phyloP scores from a whole-genome alignment of 2,113 vertebrate species.

The Antechinus flavipes region DNA sequence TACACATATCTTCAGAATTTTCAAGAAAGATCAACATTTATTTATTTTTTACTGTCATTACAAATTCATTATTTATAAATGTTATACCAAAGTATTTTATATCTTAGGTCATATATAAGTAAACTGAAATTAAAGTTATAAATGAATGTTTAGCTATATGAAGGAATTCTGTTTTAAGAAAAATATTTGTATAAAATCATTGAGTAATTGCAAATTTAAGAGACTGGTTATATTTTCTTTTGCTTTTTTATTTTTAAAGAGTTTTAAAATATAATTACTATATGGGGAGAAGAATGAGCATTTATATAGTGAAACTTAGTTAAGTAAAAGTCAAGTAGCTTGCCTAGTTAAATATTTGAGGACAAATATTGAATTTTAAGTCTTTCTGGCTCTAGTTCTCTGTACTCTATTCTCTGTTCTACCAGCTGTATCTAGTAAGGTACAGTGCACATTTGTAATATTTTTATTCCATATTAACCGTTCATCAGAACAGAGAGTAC shows the following conservation, averaged over 20 bases:
- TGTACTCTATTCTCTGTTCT: too few species aligned
- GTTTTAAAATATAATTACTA: neutral
- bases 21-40: neutral
- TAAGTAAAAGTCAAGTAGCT: neutral
- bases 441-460: too few species aligned
- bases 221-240: neutral
- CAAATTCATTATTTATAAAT: conserved; percentile 36
- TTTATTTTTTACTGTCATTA: neutral
- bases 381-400: too few species aligned
- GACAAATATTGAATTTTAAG: too few species aligned
- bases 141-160: neutral
- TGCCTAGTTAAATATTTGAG: too few species aligned
- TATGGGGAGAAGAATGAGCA: neutral
- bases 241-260: neutral
- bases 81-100: conserved; percentile 4
- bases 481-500: too few species aligned
- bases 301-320: neutral
- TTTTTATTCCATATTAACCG: too few species aligned
- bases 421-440: too few species aligned
- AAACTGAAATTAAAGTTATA: conserved; percentile 41
- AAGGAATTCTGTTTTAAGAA: neutral
- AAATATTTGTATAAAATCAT: conserved; percentile 35
- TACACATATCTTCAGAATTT: neutral
- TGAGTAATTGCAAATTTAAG: conserved; percentile 44
- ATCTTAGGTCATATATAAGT: conserved; percentile 31